phyloP scores from a whole-genome alignment of 2,797 vertebrate species.

The Neoniphon sammara region DNA sequence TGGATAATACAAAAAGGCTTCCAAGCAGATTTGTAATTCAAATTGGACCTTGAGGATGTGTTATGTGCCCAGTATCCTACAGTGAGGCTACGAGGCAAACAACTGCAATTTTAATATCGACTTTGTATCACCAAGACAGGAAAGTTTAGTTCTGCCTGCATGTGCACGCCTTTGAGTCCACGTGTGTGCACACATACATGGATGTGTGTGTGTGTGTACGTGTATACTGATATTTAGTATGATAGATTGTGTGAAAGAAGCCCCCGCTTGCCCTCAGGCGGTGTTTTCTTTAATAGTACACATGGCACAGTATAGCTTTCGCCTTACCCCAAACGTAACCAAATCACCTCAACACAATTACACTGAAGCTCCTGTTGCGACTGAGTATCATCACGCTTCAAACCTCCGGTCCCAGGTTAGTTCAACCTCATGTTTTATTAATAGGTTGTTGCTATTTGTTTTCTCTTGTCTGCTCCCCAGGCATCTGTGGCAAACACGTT shows the following conservation, averaged over 20 bases:
- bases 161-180: slow-evolving; percentile 1
- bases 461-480: slow-evolving; percentile 15
- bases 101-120: slow-evolving; percentile 58
- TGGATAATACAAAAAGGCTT: slow-evolving; percentile 57
- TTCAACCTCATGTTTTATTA: slow-evolving; percentile 72
- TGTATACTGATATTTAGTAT: slow-evolving; percentile 14
- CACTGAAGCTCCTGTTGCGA: slow-evolving; percentile 36
- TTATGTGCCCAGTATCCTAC: slow-evolving; percentile 55
- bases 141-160: slow-evolving; percentile 23
- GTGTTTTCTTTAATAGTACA: slow-evolving; percentile 33
- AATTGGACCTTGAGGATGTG: slow-evolving; percentile 62
- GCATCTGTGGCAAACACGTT: slow-evolving; percentile 22
- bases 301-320: slow-evolving; percentile 24
- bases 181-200: background rate
- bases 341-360: slow-evolving; percentile 42
- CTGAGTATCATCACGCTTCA: slow-evolving; percentile 36
- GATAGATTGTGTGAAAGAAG: slow-evolving; percentile 24
- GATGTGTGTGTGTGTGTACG: background rate
- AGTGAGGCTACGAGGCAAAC: slow-evolving; percentile 60
- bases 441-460: slow-evolving; percentile 53
- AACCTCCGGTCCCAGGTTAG: slow-evolving; percentile 59
- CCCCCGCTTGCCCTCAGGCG: background rate
- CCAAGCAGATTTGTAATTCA: slow-evolving; percentile 72
- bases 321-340: slow-evolving; percentile 34
- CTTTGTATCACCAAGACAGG: slow-evolving; percentile 50